These are phyloP conservation scores for Oxyteleia sp. DNA, from an alignment of 2,888 invertebrate species.

Conservation along the genomic window DNA sequence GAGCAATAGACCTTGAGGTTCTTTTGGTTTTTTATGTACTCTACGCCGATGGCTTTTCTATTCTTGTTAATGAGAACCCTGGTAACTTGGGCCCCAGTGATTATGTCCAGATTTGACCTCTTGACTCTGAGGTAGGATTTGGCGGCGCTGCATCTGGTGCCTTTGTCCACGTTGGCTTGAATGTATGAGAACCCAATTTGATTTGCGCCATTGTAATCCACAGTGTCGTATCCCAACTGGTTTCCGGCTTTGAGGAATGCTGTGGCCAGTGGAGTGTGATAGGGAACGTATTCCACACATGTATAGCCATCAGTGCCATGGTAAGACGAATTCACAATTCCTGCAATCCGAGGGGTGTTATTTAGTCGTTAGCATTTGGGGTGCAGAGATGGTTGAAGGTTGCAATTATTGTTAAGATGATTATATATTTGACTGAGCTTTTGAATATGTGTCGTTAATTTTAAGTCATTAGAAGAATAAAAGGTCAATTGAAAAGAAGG, in stretches of 20 bases:
- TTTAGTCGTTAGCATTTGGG: slow-evolving; percentile 13
- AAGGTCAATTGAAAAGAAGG: too few species aligned
- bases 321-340: slow-evolving; percentile 88
- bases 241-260: slow-evolving; percentile 85
- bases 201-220: slow-evolving; percentile 87
- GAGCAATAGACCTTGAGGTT: slow-evolving; percentile 89
- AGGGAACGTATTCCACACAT: slow-evolving; percentile 86
- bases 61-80: slow-evolving; percentile 81
- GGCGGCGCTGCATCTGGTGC: slow-evolving; percentile 88
- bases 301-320: slow-evolving; percentile 86
- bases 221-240: slow-evolving; percentile 84
- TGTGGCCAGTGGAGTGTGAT: slow-evolving; percentile 84
- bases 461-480: too few species aligned
- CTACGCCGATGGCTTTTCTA: slow-evolving; percentile 83
- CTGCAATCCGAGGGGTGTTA: slow-evolving; percentile 83
- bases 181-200: slow-evolving; percentile 89
- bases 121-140: slow-evolving; percentile 89
- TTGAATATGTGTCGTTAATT: too few species aligned
- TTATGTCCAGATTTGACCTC: slow-evolving; percentile 83
- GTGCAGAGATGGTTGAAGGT: neutral
- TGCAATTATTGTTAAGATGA: neutral
- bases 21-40: slow-evolving; percentile 89
- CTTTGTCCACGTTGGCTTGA: slow-evolving; percentile 88
- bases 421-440: neutral
- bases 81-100: slow-evolving; percentile 82